Evolutionary conservation across 2,888 invertebrate species (phyloP), one percentile per base, ranked within the genome.

Genomic region (Junonia oenone): DNA sequence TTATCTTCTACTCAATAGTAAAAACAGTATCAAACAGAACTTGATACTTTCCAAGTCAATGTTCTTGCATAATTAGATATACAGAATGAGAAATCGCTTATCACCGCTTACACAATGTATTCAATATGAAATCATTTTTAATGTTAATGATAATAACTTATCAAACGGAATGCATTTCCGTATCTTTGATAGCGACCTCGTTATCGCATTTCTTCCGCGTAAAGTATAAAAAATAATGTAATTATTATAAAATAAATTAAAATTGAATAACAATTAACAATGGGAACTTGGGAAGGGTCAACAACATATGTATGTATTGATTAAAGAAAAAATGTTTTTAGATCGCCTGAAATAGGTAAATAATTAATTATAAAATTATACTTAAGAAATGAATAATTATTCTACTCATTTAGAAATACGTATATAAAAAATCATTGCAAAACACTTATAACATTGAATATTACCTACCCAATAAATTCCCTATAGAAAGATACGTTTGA

Each of bases 21-120:
- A 37, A 58, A 57, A 46, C 58, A 27, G 33, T 49, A 57, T 27
- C 6, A 49, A 33, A n/a, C n/a, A 33, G 26, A 59, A 67, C 58
- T 55, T 58, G 63, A 49, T 51, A 51, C n/a, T 46, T 19, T 40
- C 35, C 13, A 43, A 37, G 31, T 48, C 40, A 29, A 33, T 6
- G 26, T 43, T 6, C 22, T 1, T 8, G 13, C 13, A 40, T 48
- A 26, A 43, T 48, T 26, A 31, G 15, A 11, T 15, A 22, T 4
- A n/a, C n/a, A 17, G 55, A 55, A 52, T 49, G 17, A 48, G 17
- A 37, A 26, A 55, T 55, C 33, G 15, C 26, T 58, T 50, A 55
- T 58, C 51, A n/a, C 6, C 1, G 19, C 19, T 47, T 35, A 51
- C 38, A 15, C 17, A 40, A 53, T 43, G 49, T 46, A 60, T 61